These are phyloP conservation scores for Morus bassanus DNA, from an alignment of 2,797 vertebrate genomes.

Conservation along the genomic window DNA sequence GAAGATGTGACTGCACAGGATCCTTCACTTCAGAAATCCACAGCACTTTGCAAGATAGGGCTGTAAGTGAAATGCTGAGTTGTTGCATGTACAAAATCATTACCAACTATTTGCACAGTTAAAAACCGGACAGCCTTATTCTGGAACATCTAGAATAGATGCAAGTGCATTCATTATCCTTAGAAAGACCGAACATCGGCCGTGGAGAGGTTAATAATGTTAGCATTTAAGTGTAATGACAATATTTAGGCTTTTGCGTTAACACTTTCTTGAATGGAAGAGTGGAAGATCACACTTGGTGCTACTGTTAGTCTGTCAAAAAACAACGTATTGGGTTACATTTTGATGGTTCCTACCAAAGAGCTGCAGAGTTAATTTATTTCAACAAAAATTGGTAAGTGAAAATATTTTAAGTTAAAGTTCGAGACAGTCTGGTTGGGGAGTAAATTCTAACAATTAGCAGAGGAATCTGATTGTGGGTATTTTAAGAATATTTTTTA, in stretches of 20 bases:
- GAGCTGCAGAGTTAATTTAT: not conserved
- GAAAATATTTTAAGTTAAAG: not conserved
- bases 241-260: not conserved
- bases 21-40: not conserved
- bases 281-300: not conserved
- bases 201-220: not conserved
- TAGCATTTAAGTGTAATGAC: not conserved
- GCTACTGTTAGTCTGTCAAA: not conserved
- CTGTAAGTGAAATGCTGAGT: not conserved
- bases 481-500: not conserved
- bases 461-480: not conserved
- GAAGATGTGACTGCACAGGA: not conserved
- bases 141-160: not conserved
- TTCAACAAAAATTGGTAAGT: not conserved
- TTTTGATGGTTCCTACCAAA: not conserved
- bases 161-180: not conserved
- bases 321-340: fast-evolving
- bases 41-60: not conserved
- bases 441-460: not conserved
- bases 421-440: not conserved
- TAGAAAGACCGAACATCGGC: not conserved
- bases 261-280: not conserved
- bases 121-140: not conserved
- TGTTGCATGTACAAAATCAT: not conserved
- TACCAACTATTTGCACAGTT: not conserved